These are phyloP conservation scores for Apostichopus californicus DNA, from an alignment of 35 echinoderm and acorn worm genomes.

Conservation along the genomic window DNA sequence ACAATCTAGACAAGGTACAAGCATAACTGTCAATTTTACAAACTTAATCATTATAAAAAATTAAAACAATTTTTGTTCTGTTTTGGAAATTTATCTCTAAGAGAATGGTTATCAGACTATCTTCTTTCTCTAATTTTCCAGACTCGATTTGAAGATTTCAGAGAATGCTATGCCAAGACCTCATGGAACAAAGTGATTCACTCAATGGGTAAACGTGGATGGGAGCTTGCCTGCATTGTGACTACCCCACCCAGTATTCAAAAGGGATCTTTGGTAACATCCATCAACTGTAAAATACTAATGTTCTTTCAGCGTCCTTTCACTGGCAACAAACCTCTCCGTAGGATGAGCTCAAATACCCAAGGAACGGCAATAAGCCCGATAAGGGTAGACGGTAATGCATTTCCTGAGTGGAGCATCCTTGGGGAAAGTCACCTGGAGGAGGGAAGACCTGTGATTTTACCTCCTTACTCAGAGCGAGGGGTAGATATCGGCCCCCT, in stretches of 20 bases:
- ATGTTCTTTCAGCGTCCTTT: slow-evolving; percentile 55
- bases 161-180: slow-evolving; percentile 43
- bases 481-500: slow-evolving; percentile 48
- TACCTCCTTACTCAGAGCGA: slow-evolving; percentile 47
- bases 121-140: neutral
- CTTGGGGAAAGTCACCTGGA: slow-evolving; percentile 40
- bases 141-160: slow-evolving; percentile 42
- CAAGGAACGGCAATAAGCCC: slow-evolving; percentile 13
- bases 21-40: too few relatives aligned
- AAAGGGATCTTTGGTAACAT: slow-evolving; percentile 35
- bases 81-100: too few relatives aligned
- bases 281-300: slow-evolving; percentile 43
- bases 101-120: too few relatives aligned
- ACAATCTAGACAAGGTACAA: too few relatives aligned
- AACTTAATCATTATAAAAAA: too few relatives aligned
- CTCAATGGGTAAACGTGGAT: slow-evolving; percentile 28
- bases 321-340: slow-evolving; percentile 33
- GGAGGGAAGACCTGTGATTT: slow-evolving; percentile 30
- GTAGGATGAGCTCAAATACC: slow-evolving; percentile 14
- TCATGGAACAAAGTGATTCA: slow-evolving; percentile 46
- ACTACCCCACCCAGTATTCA: slow-evolving; percentile 26
- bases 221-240: slow-evolving; percentile 53
- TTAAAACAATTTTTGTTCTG: too few relatives aligned
- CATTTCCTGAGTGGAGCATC: slow-evolving; percentile 40
- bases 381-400: neutral